Conservation (phyloP, 2,113 vertebrate genomes). For the Vanacampus margaritifer region DNA sequence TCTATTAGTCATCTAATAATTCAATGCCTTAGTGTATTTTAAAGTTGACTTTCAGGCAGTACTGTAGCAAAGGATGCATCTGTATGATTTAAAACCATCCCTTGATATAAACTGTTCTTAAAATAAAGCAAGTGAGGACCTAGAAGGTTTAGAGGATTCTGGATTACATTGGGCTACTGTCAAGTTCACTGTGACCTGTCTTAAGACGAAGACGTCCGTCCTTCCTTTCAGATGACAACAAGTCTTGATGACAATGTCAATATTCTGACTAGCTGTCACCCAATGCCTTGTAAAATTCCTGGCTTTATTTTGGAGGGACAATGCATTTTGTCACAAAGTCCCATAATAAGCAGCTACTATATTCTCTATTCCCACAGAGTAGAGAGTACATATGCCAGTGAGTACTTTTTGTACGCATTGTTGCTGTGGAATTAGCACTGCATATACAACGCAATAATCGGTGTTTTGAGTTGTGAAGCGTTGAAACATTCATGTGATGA, state of each 20-base stretch:
- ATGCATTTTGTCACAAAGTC: conserved; percentile 10
- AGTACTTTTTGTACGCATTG: no score
- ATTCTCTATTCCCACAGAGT: background rate
- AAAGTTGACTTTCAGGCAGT: no score
- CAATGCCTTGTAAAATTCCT: background rate
- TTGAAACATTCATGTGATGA: no score
- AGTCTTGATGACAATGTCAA: background rate
- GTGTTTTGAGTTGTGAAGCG: no score
- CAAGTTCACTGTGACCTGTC: background rate
- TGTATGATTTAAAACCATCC: no score
- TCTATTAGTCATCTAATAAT: no score
- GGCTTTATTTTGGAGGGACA: background rate
- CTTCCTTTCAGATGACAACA: background rate
- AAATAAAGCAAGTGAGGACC: background rate
- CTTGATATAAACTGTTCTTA: background rate
- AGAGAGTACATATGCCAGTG: no score
- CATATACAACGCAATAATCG: no score
- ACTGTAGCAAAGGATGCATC: no score
- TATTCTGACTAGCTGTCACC: background rate
- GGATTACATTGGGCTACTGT: background rate
- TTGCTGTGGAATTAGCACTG: no score
- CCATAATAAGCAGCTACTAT: background rate
- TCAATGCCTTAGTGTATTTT: no score
- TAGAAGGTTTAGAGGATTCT: background rate
- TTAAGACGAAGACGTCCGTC: background rate